Evolutionary conservation across 2,888 invertebrate species (phyloP).

Genomic region (Cotesia congregata): DNA sequence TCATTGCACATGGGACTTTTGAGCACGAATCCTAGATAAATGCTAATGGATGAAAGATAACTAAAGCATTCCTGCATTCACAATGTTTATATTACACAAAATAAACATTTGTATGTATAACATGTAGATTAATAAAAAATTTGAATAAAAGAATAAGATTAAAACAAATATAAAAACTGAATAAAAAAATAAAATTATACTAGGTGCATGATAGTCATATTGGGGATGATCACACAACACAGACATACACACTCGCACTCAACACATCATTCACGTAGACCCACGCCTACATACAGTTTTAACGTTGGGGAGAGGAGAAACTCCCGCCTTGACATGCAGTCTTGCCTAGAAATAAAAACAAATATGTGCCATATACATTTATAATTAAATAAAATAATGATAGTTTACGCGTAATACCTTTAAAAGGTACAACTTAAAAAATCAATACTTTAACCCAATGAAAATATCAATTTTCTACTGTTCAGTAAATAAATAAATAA

Average conservation of each 20-base stretch:
- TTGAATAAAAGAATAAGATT: not conserved
- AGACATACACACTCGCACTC: constrained; percentile 43
- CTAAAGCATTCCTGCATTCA: constrained; percentile 20
- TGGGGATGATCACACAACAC: constrained; percentile 35
- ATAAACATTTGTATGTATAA: constrained; percentile 2
- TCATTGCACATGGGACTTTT: constrained; percentile 21
- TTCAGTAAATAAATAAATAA: too few species aligned
- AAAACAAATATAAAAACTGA: not conserved
- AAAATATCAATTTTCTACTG: constrained; percentile 48
- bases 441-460: not conserved
- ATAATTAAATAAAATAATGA: constrained; percentile 22
- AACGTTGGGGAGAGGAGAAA: constrained; percentile 46
- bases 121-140: constrained; percentile 3
- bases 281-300: constrained; percentile 52
- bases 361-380: constrained; percentile 17
- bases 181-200: not conserved
- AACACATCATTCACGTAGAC: constrained; percentile 35
- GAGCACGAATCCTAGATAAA: constrained; percentile 22
- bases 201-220: not conserved
- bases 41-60: constrained; percentile 1
- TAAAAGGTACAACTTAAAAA: not conserved
- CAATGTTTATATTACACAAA: not conserved
- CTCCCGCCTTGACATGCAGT: constrained; percentile 51
- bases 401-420: constrained; percentile 4
- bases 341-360: constrained; percentile 52